Conservation (phyloP, 2,797 vertebrate genomes). For the Coregonus suidteri region DNA sequence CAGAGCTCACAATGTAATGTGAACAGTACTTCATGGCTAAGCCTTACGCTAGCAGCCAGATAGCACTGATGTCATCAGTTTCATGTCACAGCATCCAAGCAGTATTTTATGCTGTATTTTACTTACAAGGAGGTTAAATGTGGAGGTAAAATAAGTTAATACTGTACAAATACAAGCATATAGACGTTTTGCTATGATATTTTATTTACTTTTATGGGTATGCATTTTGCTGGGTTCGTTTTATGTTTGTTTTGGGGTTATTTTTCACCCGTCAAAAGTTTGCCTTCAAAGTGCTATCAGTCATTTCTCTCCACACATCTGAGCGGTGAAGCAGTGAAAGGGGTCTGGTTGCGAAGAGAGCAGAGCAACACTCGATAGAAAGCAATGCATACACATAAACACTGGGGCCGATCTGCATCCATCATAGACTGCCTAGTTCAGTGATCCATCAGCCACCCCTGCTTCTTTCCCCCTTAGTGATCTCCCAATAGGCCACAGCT, state of each 20-base stretch:
- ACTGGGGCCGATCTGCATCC: conserved; percentile 15
- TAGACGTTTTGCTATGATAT: neutral
- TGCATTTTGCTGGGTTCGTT: neutral
- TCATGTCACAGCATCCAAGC: conserved; percentile 28
- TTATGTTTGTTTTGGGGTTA: neutral
- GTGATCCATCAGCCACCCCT: conserved; percentile 28
- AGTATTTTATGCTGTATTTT: conserved; percentile 17
- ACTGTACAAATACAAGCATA: neutral
- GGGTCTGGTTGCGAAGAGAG: conserved; percentile 10
- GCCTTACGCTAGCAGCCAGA: conserved; percentile 37
- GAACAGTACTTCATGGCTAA: conserved; percentile 28
- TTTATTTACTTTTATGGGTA: neutral
- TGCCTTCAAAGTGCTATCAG: neutral
- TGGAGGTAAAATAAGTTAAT: conserved; percentile 16
- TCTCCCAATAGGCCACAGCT: conserved; percentile 15
- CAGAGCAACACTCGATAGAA: neutral
- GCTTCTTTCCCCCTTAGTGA: conserved; percentile 22
- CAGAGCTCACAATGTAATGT: conserved; percentile 26
- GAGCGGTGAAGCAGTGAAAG: neutral
- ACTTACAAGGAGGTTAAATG: conserved; percentile 7
- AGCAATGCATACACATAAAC: conserved; percentile 15
- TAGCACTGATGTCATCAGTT: conserved; percentile 45
- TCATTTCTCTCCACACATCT: conserved; percentile 2
- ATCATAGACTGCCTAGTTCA: conserved; percentile 26
- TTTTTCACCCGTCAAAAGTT: neutral